Evolutionary conservation across 2,888 invertebrate species (phyloP), one percentile per base, ranked within the genome.

Genomic region (Unio pictorum): DNA sequence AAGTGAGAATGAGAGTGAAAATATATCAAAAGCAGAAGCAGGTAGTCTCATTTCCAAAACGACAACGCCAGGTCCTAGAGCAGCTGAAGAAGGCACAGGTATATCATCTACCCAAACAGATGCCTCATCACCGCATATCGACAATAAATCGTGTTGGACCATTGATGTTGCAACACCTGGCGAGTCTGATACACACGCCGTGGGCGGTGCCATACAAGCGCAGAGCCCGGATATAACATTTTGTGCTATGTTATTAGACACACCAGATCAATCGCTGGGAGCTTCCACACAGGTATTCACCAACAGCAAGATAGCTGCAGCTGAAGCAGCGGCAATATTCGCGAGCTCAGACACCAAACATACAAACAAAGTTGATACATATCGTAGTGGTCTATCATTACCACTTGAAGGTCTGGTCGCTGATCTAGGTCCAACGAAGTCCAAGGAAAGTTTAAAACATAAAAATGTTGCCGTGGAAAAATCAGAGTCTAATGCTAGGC

Each of bases 231-330:
- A 45, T 45, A 26, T 60, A 30, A 5, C 15, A 15, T 45, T 45
- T 45, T 45, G 45, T 45, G 11, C 45, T 45, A 3, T 45, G 45
- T 15, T 45, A 45, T 45, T 45, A 45, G 45, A 45, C 45, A 45
- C 45, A 45, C 15, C 45, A 45, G 45, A 45, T 45, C 45, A 45
- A 45, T 45, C 45, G 45, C 45, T 45, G 45, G 45, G 45, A 45
- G 45, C 45, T 45, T 45, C 45, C 45, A 77, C 77, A 66, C 77
- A 75, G 73, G 75, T 77, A 67, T 77, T 77, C 61, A 75, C 74
- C 4, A 77, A 75, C 62, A 77, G 77, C 73, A 59, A 73, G 69
- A 71, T 64, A 60, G 75, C 73, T 72, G 67, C 75, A 66, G 74
- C 77, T 74, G 77, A 73, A 75, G 77, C 45, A 45, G 45, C 45